These are phyloP conservation scores for Crocuta crocuta DNA, from an alignment of 2,113 vertebrate genomes.

Conservation along the genomic window DNA sequence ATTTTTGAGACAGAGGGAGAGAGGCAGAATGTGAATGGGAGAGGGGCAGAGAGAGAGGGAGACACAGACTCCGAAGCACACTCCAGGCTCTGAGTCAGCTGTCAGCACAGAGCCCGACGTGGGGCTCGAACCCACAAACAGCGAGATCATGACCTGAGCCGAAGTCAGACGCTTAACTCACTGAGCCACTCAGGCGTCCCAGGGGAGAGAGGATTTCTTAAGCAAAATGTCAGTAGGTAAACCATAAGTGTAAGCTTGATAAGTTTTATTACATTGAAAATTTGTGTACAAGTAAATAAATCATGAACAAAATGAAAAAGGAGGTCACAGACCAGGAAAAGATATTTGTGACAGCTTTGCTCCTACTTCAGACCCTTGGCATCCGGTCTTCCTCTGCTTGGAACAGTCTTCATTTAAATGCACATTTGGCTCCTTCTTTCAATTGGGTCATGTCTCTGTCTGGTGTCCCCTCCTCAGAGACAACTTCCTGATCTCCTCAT, in stretches of 20 bases:
- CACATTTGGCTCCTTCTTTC: neutral
- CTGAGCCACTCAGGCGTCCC: no score
- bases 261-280: neutral
- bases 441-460: neutral
- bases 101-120: no score
- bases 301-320: neutral
- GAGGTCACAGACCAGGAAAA: neutral
- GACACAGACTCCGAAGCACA: no score
- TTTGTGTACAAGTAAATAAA: constrained; percentile 25
- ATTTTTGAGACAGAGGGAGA: no score
- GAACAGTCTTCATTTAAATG: neutral
- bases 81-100: no score
- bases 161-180: no score
- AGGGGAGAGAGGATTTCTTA: neutral
- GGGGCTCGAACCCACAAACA: no score
- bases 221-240: neutral
- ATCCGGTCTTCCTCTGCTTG: neutral
- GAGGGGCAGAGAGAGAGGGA: no score
- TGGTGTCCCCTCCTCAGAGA: neutral
- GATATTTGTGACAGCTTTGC: neutral
- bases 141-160: no score
- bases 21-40: no score
- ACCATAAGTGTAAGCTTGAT: neutral
- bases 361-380: neutral
- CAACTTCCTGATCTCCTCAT: neutral